Evolutionary conservation across 2,797 vertebrate genomes (phyloP).

Genomic region (Brachyalestes nurse): DNA sequence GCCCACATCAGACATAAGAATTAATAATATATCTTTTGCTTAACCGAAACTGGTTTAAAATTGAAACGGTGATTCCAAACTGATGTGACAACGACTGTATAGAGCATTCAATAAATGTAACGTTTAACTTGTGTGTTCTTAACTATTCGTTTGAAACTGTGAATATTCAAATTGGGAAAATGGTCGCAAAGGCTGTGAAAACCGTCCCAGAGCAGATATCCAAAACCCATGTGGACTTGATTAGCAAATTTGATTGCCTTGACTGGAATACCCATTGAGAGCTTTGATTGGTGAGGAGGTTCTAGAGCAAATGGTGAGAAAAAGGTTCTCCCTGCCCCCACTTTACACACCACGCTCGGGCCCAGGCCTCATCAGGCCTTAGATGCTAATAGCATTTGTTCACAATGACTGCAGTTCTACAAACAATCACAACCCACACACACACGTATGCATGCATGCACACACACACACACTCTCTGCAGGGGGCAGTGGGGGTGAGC

Average conservation of each 20-base stretch:
- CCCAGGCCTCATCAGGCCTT: conserved; percentile 35
- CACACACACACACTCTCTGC: conserved; percentile 27
- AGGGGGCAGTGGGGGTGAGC: conserved; percentile 49
- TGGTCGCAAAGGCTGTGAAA: conserved; percentile 11
- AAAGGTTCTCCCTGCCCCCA: background rate
- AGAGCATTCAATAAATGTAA: too few relatives aligned
- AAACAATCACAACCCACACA: conserved; percentile 56
- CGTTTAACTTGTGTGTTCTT: too few relatives aligned
- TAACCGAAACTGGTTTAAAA: background rate
- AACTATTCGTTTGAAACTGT: background rate
- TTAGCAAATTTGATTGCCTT: conserved; percentile 8
- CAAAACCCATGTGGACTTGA: background rate
- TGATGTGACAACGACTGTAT: too few relatives aligned
- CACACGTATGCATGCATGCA: too few relatives aligned
- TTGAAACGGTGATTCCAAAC: too few relatives aligned
- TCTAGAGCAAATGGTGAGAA: conserved; percentile 11
- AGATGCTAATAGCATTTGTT: conserved; percentile 57
- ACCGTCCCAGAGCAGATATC: conserved; percentile 14
- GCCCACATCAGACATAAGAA: too few relatives aligned
- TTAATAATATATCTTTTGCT: too few relatives aligned
- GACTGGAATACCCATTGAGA: background rate
- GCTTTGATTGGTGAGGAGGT: conserved; percentile 20
- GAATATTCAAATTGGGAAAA: background rate
- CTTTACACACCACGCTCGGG: conserved; percentile 9
- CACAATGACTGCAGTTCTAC: conserved; percentile 53